Evolutionary conservation across 2,797 vertebrate species (phyloP), one percentile per base, ranked within the genome.

Genomic region (Lagodon rhomboides): DNA sequence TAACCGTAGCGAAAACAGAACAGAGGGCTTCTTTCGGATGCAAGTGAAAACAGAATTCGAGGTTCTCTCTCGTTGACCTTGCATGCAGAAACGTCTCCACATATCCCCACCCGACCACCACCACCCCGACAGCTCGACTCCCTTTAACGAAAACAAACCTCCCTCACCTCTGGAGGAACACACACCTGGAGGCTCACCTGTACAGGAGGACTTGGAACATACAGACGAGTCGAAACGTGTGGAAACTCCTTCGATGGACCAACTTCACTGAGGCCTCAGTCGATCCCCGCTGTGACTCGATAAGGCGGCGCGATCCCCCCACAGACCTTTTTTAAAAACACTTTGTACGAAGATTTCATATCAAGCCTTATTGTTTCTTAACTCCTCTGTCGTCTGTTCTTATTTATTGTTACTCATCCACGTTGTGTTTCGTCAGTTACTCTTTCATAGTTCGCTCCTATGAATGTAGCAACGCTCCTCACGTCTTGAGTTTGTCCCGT

Each of bases 361-460:
- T 89, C 64, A 74, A 94, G 93, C 94, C 94, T 94, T 92, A 93
- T 89, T 68, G 56, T 89, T 87, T 84, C 75, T 79, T 81, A 79
- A 89, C 70, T 80, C 64, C 63, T 82, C 69, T 73, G 72, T 91
- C 74, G 49, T 84, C 78, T 85, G 62, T 83, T 93, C 50, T 93
- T 94, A 95, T 93, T 96, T 95, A 95, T 91, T 94, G 85, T 93
- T 51, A 82, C 81, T 85, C 75, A 77, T 88, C 90, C 84, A 51
- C 62, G 34, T 70, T 27, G 60, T 86, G 60, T 86, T 70, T 79
- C 56, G 62, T 74, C 82, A 46, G 23, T 69, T 64, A 22, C 65
- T 27, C 73, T 71, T 75, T 77, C 73, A 72, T 77, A 91, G 90
- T 59, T 84, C 80, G 90, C 84, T 91, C 90, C 73, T 66, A 10